Conservation (phyloP, 2,888 invertebrate species). For the Chymomyza caudatula region DNA sequence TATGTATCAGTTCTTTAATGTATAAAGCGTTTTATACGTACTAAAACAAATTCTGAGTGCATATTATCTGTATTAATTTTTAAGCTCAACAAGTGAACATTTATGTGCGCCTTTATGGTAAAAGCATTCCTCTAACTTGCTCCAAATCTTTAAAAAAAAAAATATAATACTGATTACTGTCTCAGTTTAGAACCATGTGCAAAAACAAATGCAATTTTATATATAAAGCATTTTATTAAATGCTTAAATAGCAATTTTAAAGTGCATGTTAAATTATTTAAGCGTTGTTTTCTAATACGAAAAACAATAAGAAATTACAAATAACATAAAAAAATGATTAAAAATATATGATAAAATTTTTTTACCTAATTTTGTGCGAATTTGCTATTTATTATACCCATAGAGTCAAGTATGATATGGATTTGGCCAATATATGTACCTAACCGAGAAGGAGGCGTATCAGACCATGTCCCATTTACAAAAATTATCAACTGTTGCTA, state of each 20-base stretch:
- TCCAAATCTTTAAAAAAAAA: conserved; percentile 26
- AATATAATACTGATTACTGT: conserved; percentile 2
- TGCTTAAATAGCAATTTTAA: conserved; percentile 47
- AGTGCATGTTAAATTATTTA: conserved; percentile 50
- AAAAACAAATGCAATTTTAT: conserved; percentile 36
- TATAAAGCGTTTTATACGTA: conserved; percentile 38
- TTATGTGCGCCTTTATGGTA: conserved; percentile 36
- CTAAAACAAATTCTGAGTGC: conserved; percentile 54
- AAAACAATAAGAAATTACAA: conserved; percentile 53
- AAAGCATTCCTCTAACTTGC: conserved; percentile 57
- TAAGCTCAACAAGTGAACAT: conserved; percentile 50
- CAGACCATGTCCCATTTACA: too few species aligned
- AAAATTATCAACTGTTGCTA: too few species aligned
- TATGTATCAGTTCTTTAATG: conserved; percentile 14
- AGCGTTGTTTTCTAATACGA: conserved; percentile 54
- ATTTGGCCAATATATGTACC: too few species aligned
- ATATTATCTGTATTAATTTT: conserved; percentile 53
- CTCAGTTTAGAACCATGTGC: conserved; percentile 30
- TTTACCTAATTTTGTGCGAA: conserved; percentile 47
- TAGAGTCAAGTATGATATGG: too few species aligned
- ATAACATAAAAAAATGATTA: conserved; percentile 40
- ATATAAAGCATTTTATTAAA: conserved; percentile 53
- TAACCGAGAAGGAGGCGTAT: too few species aligned
- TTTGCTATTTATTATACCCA: neutral
- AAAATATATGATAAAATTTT: conserved; percentile 67